These are phyloP conservation scores for Trichopoda pennipes DNA, from an alignment of 2,888 invertebrate species.

Conservation along the genomic window DNA sequence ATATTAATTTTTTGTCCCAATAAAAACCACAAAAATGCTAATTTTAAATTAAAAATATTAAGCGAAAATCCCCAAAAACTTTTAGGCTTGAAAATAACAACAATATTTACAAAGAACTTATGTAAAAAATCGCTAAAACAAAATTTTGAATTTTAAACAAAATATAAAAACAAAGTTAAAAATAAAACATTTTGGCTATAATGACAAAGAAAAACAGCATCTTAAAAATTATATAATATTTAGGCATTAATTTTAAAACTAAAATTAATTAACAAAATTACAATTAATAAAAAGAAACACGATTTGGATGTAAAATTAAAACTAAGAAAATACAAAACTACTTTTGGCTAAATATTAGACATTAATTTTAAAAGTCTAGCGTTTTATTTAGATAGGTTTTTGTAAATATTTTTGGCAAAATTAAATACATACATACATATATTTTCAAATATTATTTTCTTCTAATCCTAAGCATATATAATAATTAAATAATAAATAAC, in stretches of 20 bases:
- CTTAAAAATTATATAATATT: conserved; percentile 64
- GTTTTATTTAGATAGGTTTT: conserved; percentile 79
- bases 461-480: conserved; percentile 64
- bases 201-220: conserved; percentile 40
- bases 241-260: conserved; percentile 56
- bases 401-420: conserved; percentile 80
- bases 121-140: conserved; percentile 69
- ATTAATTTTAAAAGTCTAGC: conserved; percentile 60
- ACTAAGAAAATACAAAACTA: conserved; percentile 42
- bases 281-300: conserved; percentile 51
- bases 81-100: conserved; percentile 70
- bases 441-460: conserved; percentile 67
- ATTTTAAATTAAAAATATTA: conserved; percentile 64
- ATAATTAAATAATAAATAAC: conserved; percentile 53
- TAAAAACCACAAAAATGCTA: conserved; percentile 56
- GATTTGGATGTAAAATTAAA: conserved; percentile 63
- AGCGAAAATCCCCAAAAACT: conserved; percentile 46
- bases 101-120: conserved; percentile 74
- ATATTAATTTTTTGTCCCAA: conserved; percentile 58
- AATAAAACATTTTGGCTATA: conserved; percentile 68
- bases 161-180: conserved; percentile 53
- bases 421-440: conserved; percentile 70
- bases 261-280: conserved; percentile 64
- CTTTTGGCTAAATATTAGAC: conserved; percentile 67
- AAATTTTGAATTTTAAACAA: conserved; percentile 65